Evolutionary conservation across 2,888 invertebrate genomes (phyloP), one percentile per base, ranked within the genome.

Genomic region (Diarsia mendica): DNA sequence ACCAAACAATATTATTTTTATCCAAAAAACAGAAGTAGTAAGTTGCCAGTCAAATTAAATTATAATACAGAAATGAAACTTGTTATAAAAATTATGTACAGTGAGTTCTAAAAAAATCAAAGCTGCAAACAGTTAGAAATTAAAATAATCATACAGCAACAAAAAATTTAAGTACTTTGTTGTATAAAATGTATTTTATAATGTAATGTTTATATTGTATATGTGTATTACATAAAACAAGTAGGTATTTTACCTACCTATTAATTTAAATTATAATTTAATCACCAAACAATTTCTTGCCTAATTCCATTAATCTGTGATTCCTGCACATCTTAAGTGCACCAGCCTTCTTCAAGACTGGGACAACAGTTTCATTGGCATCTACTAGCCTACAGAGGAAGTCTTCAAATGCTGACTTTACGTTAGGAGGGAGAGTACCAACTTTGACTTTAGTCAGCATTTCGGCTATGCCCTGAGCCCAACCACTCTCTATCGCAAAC

Each of bases 401-500:
- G 94, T 99, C 99, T 94, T 99, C 99, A 95, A 98, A 99, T 48
- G 99, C 99, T 46, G 98, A 98, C 91, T 98, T 98, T 0, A 98
- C 98, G 93, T 98, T 98, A 0, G 98, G 97, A 53, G 98, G 98
- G 67, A 99, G 95, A 3, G 98, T 98, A 71, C 98, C 98, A 86
- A 98, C 97, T 94, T 98, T 98, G 0, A 99, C 98, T 94, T 98
- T 98, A 82, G 97, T 97, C 84, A 99, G 96, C 87, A 98, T 98
- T 89, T 98, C 98, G 70, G 98, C 97, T 74, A 99, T 98, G 18
- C 98, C 99, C 91, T 98, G 98, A 6, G 98, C 98, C 98, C 99
- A 99, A n/a, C 99, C 99, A 91, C 98, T 98, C 89, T 99, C 99
- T 79, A 99, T 98, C 8, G 98, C 98, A 94, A 99, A 99, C 89